Evolutionary conservation across 2,797 vertebrate species (phyloP).

Genomic region (Coregonus ussuriensis): DNA sequence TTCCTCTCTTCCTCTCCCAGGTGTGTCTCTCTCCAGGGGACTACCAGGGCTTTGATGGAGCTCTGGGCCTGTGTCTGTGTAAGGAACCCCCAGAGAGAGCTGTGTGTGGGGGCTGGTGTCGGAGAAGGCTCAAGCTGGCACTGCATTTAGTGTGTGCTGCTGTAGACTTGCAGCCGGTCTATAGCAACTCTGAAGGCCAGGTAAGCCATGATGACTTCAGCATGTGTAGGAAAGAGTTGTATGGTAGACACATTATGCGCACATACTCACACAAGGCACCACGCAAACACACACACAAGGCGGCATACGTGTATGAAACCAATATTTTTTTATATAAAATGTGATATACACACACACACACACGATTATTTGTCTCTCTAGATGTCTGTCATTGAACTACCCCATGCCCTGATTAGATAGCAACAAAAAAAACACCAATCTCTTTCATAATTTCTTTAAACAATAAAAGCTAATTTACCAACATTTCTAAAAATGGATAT

Average conservation of each 20-base stretch:
- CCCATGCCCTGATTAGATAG: too few relatives aligned
- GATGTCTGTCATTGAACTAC: too few relatives aligned
- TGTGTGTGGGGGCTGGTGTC: conserved; percentile 73
- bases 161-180: conserved; percentile 71
- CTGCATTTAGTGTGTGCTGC: conserved; percentile 70
- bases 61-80: conserved; percentile 86
- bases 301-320: too few relatives aligned
- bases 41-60: conserved; percentile 78
- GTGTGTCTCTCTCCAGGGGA: conserved; percentile 79
- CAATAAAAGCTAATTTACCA: too few relatives aligned
- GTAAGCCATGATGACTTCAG: conserved; percentile 44
- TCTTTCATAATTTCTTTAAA: too few relatives aligned
- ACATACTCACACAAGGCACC: neutral
- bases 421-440: too few relatives aligned
- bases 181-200: conserved; percentile 56
- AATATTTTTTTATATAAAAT: too few relatives aligned
- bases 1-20: conserved; percentile 59
- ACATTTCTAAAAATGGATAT: too few relatives aligned
- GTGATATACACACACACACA: neutral
- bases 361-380: too few relatives aligned
- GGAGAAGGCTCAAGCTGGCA: conserved; percentile 34
- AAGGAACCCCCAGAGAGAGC: conserved; percentile 60
- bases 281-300: neutral
- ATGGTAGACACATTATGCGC: neutral
- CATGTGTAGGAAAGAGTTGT: neutral